phyloP scores from a whole-genome alignment of 1,140 invertebrate species.

The Drosophila leontia region DNA sequence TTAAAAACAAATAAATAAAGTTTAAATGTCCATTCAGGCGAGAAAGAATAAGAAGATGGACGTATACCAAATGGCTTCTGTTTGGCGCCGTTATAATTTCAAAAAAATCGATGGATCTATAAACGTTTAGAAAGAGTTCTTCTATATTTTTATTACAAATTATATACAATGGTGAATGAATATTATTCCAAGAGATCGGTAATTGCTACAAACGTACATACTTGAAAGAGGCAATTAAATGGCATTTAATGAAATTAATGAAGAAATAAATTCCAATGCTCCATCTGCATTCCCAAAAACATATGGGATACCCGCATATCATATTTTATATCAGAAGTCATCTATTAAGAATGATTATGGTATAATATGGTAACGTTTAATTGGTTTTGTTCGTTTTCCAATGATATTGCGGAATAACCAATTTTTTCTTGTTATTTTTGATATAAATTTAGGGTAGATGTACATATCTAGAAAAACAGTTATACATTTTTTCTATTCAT shows the following conservation, averaged over 20 bases:
- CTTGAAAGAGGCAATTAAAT: background rate
- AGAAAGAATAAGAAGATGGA: conserved; percentile 1
- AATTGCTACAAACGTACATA: background rate
- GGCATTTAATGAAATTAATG: background rate
- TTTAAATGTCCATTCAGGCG: conserved; percentile 39
- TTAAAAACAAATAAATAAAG: conserved; percentile 68
- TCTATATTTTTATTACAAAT: background rate
- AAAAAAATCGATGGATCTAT: background rate
- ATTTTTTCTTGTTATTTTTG: background rate
- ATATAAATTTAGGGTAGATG: too few species aligned
- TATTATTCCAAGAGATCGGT: background rate
- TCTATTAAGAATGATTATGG: too few species aligned
- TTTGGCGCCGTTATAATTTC: conserved; percentile 31
- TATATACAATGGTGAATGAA: background rate
- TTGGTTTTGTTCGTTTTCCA: background rate
- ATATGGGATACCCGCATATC: conserved; percentile 14
- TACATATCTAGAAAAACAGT: too few species aligned
- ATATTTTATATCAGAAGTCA: background rate
- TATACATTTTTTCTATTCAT: too few species aligned
- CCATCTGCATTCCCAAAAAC: background rate
- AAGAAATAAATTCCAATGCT: background rate
- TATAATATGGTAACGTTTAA: background rate
- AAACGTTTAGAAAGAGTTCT: background rate
- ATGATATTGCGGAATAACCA: background rate
- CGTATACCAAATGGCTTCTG: conserved; percentile 36